A percentile compares a stretch with the other conserved stretches of the same genome.
Evolutionary conservation across 2,797 vertebrate species (phyloP).

Genomic region (Bucorvus abyssinicus): DNA sequence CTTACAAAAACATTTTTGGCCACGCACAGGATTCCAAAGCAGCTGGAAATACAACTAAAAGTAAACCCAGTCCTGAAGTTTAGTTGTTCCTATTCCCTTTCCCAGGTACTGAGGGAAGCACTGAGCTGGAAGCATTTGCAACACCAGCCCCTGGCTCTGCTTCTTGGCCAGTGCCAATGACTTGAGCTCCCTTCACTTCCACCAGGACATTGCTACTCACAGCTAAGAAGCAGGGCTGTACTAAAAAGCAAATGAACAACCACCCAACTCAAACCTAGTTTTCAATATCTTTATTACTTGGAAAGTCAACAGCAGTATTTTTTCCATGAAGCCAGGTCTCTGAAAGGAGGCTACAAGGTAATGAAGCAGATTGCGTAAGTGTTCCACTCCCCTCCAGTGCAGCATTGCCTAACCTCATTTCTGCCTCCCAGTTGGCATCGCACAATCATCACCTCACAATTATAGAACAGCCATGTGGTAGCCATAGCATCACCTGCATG

Average conservation of each 20-base stretch:
- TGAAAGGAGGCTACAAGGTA: background rate
- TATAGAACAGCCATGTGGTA: background rate
- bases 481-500: background rate
- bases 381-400: background rate
- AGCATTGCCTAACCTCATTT: background rate
- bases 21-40: background rate
- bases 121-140: background rate
- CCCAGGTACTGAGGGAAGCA: background rate
- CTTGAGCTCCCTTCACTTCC: background rate
- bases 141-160: background rate
- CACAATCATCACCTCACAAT: conserved; percentile 18
- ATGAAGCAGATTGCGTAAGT: background rate
- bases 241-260: background rate
- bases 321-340: background rate
- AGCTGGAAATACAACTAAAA: background rate
- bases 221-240: background rate
- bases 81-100: background rate
- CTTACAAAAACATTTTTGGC: background rate
- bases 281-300: background rate
- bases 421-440: background rate
- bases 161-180: background rate
- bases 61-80: background rate
- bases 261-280: background rate
- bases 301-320: background rate
- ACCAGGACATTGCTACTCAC: fast-evolving